Percentiles rank a stretch among this genome's conserved stretches.
Conservation (phyloP, 23 tunicate species). For the Clavelina lepadiformis region DNA sequence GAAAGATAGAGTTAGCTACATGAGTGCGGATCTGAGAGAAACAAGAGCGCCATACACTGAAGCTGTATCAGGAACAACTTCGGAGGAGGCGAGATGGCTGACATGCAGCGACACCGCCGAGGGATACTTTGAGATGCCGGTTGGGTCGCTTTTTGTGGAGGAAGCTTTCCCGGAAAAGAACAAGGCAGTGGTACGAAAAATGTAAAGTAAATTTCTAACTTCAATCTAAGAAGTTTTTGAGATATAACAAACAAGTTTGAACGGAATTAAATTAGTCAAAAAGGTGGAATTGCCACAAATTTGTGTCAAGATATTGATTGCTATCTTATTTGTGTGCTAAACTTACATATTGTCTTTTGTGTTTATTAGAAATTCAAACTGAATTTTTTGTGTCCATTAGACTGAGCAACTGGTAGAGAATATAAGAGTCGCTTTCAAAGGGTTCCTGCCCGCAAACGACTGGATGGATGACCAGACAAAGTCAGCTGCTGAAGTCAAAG, state of each 20-base stretch:
- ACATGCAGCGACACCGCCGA: constrained; percentile 73
- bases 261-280: neutral
- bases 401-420: constrained; percentile 84
- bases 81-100: constrained; percentile 70
- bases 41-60: constrained; percentile 54
- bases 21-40: constrained; percentile 61
- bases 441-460: constrained; percentile 54
- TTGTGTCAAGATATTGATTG: no score
- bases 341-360: no score
- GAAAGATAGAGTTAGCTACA: constrained; percentile 44
- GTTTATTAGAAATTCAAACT: no score
- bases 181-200: constrained; percentile 47
- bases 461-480: constrained; percentile 94
- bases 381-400: constrained; percentile 19
- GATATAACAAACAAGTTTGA: neutral
- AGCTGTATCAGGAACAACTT: constrained; percentile 37
- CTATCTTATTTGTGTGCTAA: no score
- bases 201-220: neutral
- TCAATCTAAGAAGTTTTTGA: neutral
- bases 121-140: constrained; percentile 78
- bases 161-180: constrained; percentile 66
- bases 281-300: no score
- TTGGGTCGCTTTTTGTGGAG: constrained; percentile 72
- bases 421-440: constrained; percentile 51
- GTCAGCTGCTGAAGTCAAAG: constrained; percentile 47